These are phyloP conservation scores for Pardalotus punctatus DNA, from an alignment of 2,113 vertebrate genomes.

Conservation along the genomic window DNA sequence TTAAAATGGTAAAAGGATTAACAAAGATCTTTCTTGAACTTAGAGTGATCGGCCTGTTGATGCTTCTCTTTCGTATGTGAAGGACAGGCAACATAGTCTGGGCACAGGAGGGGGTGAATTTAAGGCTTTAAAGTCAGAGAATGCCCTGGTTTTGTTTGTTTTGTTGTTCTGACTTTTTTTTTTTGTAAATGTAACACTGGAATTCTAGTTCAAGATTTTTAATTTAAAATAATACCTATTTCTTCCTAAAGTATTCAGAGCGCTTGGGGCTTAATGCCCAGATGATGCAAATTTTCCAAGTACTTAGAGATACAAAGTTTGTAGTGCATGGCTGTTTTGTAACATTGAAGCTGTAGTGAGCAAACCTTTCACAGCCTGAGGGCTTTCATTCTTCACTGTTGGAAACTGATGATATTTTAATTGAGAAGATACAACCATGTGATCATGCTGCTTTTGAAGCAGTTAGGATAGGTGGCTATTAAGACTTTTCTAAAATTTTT, in stretches of 20 bases:
- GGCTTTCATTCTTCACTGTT: not conserved
- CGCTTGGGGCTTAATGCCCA: not conserved
- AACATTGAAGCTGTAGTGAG: not conserved
- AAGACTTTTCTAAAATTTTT: not conserved
- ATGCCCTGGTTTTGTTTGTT: not conserved
- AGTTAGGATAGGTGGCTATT: not conserved
- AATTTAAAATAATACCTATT: not conserved
- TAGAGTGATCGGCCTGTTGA: not conserved
- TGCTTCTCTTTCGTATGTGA: not conserved
- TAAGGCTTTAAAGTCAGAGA: not conserved
- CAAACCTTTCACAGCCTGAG: not conserved
- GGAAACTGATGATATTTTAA: not conserved
- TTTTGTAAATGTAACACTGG: not conserved
- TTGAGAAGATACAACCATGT: not conserved
- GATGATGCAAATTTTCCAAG: not conserved
- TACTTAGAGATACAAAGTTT: fast-evolving
- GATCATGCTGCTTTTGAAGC: not conserved
- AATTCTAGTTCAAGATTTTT: not conserved
- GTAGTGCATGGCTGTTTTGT: fast-evolving
- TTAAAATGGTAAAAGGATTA: not conserved
- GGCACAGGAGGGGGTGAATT: not conserved
- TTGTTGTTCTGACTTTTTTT: not conserved
- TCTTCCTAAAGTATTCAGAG: not conserved
- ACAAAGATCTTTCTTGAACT: not conserved
- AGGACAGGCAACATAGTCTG: not conserved